Base-by-base conservation (phyloP, 2,797 vertebrate species). In the Todus mexicanus region DNA sequence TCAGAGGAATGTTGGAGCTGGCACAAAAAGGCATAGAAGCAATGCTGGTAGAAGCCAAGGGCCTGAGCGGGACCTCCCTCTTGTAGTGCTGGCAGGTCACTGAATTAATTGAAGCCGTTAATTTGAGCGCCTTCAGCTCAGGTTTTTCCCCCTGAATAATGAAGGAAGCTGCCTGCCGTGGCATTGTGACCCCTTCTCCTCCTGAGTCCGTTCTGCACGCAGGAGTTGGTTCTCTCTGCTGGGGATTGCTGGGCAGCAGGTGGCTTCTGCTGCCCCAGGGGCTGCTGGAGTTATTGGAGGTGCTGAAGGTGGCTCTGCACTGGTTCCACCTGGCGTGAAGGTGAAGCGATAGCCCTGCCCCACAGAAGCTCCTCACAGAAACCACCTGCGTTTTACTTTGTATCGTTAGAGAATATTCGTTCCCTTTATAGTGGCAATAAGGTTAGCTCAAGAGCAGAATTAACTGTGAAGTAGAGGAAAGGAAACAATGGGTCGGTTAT, bases 171-270 rank as follows among this genome's bases (percentile, higher is more conserved):
- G 43, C 27, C 79, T 73, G 10, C 2, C 40, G 14, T 71, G 74
- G 57, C 6, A 3, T 78, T 45, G 57, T 54, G 25, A 22, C 15
- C 6, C 29, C 5, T 7, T 82, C 40, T 37, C 22, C 22, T 82
- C 45, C 43, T 45, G 56, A 89, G 51, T 27, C 19, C 20, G 5
- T 86, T 89, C 40, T 9, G 1, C 15, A 6, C n/a, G 38, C 27
- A 10, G 33, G 7, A 11, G 11, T 72, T 7, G 64, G 7, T n/a
- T 69, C 18, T 76, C 21, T 53, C 27, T 81, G 23, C 79, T 77
- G 37, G 17, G 54, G 29, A 5, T 53, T 0, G 0, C 15, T 29
- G 26, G 4, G 51, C 0, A 0, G 18, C 31, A 43, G 47, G 7
- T 66, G 29, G 35, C 57, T 80, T 73, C 40, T 73, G 38, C 22